Evolutionary conservation across 2,797 vertebrate genomes (phyloP), one percentile per base, ranked within the genome.

Genomic region (Erethizon dorsatum): DNA sequence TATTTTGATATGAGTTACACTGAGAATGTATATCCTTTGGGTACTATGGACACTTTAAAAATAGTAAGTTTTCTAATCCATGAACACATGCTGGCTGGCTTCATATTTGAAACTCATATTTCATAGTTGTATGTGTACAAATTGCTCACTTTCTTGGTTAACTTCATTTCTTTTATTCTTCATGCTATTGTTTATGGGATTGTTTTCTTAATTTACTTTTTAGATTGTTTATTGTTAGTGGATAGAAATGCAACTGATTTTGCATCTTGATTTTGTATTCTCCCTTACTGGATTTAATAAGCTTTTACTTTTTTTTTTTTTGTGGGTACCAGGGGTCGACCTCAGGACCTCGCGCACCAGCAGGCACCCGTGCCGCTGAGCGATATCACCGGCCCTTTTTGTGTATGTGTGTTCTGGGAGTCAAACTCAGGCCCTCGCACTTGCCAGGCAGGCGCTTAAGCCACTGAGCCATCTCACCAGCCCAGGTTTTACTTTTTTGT

Each of bases 141-240:
- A 12, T 41, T 56, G 57, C 83, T 71, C 4, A 61, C 24, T 14
- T 61, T 26, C 11, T 41, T 73, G 41, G 24, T 50, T 52, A 75
- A 22, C 11, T 77, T 77, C 73, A 77, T 83, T 73, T 45, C 24
- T 83, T 85, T 85, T 45, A 45, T 84, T 84, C n/a, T 69, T 50
- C 28, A 45, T 69, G 9, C 12, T 88, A 28, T 69, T 89, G 3
- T 79, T 69, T 69, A 83, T 59, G 14, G 20, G 0, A 45, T 83
- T 73, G 18, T n/a, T 50, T 79, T 54, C 88, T 67, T 77, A 45
- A 88, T 83, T 88, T 95, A 50, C 12, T 77, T 77, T 92, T 85
- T n/a, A 45, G 33, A 28, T 65, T 57, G 50, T 37, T 88, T 57
- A 20, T 54, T 77, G 56, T 75, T n/a, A 65, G n/a, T 65, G 13